Evolutionary conservation across 2,888 invertebrate genomes (phyloP).

Genomic region (Drepanosiphum platanoidis): DNA sequence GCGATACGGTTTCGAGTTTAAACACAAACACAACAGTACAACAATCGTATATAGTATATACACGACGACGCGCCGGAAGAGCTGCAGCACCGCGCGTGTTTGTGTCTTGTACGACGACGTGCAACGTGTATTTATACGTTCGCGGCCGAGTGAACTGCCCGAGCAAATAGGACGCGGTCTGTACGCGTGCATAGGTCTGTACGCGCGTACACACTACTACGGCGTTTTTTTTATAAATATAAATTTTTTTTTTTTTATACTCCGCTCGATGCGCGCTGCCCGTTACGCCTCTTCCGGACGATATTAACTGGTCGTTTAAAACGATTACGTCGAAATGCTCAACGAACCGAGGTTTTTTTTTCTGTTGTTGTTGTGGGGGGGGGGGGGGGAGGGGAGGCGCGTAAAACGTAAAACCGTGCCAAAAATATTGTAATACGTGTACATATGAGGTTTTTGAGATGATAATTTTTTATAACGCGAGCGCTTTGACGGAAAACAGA

Average conservation of each 20-base stretch:
- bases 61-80: neutral
- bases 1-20: no score
- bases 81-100: neutral
- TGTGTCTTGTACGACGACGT: neutral
- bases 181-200: no score
- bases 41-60: no score
- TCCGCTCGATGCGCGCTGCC: neutral
- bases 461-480: neutral
- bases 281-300: neutral
- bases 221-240: no score
- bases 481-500: neutral
- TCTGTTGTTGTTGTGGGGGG: no score
- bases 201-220: no score
- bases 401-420: neutral
- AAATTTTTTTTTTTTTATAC: neutral
- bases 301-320: conserved; percentile 23
- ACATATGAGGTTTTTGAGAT: neutral
- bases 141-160: neutral
- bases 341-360: neutral
- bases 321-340: conserved; percentile 1
- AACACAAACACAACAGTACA: no score
- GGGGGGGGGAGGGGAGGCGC: no score
- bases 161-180: neutral
- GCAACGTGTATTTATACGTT: neutral
- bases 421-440: conserved; percentile 31